phyloP scores from a whole-genome alignment of 2,797 vertebrate genomes.

The Lophotriccus pileatus region DNA sequence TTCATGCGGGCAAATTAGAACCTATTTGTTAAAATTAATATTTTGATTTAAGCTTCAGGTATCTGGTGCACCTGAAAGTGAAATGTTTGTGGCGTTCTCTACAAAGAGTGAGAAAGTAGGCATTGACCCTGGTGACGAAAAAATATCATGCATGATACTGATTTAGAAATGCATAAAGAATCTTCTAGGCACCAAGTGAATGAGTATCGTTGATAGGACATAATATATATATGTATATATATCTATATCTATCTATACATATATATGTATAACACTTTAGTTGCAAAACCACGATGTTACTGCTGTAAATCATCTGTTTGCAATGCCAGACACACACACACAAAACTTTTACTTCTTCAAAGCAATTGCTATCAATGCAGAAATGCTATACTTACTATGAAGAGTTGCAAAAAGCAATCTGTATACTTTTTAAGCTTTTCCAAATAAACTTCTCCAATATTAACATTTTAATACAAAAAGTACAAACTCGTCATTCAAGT shows the following conservation, averaged over 20 bases:
- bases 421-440: not conserved
- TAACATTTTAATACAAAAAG: not conserved
- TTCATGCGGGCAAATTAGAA: not conserved
- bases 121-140: not conserved
- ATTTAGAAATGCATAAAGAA: constrained; percentile 49
- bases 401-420: not conserved
- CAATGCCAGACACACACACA: not conserved
- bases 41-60: not conserved
- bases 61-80: not conserved
- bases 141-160: constrained; percentile 49
- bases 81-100: not conserved
- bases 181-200: constrained; percentile 14
- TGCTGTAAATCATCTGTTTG: not conserved
- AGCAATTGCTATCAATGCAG: not conserved
- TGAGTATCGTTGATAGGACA: not conserved
- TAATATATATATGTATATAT: no score
- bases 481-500: not conserved
- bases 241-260: no score
- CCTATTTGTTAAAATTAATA: not conserved
- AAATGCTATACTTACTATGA: not conserved
- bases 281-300: constrained; percentile 2
- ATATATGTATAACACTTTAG: not conserved
- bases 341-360: not conserved
- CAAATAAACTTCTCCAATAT: not conserved
- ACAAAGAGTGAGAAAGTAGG: not conserved